These are phyloP conservation scores for Anoplophora glabripennis DNA, from an alignment of 1,140 invertebrate species.

Conservation along the genomic window DNA sequence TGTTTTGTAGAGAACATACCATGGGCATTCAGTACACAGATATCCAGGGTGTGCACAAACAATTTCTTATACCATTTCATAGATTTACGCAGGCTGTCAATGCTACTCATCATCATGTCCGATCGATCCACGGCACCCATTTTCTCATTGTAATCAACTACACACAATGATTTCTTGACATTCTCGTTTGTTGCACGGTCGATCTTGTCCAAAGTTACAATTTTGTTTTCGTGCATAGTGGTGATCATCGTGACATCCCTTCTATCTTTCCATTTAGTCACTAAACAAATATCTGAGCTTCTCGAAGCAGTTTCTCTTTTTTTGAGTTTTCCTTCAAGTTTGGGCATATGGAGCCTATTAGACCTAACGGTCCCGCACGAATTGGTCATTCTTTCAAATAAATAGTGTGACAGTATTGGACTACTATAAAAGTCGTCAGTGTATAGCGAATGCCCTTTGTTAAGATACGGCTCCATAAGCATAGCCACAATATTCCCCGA, in stretches of 20 bases:
- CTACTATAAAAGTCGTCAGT: slow-evolving; percentile 29
- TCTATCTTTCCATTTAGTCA: slow-evolving; percentile 41
- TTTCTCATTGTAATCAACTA: slow-evolving; percentile 40
- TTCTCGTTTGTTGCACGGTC: slow-evolving; percentile 25
- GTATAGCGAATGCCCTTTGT: slow-evolving; percentile 31
- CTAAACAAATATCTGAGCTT: slow-evolving; percentile 35
- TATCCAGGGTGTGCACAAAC: slow-evolving; percentile 39
- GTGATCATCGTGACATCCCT: slow-evolving; percentile 41
- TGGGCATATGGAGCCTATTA: slow-evolving; percentile 40
- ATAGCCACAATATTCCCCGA: slow-evolving; percentile 37
- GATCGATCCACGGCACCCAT: slow-evolving; percentile 44
- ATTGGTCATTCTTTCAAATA: slow-evolving; percentile 33
- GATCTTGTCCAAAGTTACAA: slow-evolving; percentile 25
- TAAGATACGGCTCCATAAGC: slow-evolving; percentile 36
- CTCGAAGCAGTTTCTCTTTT: slow-evolving; percentile 32
- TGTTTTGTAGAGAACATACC: slow-evolving; percentile 6
- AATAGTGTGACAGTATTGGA: slow-evolving; percentile 6
- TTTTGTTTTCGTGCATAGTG: slow-evolving; percentile 30
- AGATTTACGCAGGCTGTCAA: slow-evolving; percentile 29
- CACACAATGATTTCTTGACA: slow-evolving; percentile 33
- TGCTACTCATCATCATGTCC: slow-evolving; percentile 35
- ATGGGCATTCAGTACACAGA: slow-evolving; percentile 36
- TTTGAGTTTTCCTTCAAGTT: slow-evolving; percentile 31
- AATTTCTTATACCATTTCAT: slow-evolving; percentile 44
- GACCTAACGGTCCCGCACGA: slow-evolving; percentile 40